Base-by-base conservation (phyloP, 2,113 vertebrate species). In the Chauna torquata region DNA sequence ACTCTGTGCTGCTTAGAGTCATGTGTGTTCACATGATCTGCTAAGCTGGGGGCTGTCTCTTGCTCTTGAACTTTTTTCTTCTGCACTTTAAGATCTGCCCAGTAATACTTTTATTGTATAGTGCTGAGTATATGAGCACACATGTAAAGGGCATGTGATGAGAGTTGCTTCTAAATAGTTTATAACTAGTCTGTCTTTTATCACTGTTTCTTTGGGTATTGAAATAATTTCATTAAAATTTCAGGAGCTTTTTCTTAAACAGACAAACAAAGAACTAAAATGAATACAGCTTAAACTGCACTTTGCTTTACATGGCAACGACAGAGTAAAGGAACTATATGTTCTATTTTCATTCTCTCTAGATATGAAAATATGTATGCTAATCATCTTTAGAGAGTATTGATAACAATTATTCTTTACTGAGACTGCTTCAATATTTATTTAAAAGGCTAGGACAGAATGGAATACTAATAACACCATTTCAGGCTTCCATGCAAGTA, bases 11-110 rank as follows among this genome's bases (percentile, higher is more conserved):
- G 88, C 88, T 91, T 74, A 71, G 82, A 94, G 94, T 96, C 97
- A 96, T 92, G 83, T 72, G 92, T 94, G 91, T 76, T 49, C 95
- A 97, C 94, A 96, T 97, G 96, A 94, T 65, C 83, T 79, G 44
- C 81, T 93, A 95, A 95, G 81, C 95, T 83, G 70, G 71, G 49
- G 75, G 92, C 58, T 94, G 85, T 82, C 87, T 85, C 82, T 78
- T 74, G 42, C 69, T 90, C 64, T 68, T 94, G 95, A 95, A 95
- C 91, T 85, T 96, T 91, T 90, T 95, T 62, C 65, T 93, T 69
- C 61, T 78, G 76, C 44, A 79, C 52, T 91, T 88, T 28, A 79
- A 85, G 82, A 86, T 72, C 69, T 84, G 69, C 30, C 19, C 74
- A 93, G 95, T 82, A 96, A 93, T 23, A 75, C 54, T 82, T 93